Evolutionary conservation across 2,797 vertebrate species (phyloP).

Genomic region (Chaenodraco wilsoni): DNA sequence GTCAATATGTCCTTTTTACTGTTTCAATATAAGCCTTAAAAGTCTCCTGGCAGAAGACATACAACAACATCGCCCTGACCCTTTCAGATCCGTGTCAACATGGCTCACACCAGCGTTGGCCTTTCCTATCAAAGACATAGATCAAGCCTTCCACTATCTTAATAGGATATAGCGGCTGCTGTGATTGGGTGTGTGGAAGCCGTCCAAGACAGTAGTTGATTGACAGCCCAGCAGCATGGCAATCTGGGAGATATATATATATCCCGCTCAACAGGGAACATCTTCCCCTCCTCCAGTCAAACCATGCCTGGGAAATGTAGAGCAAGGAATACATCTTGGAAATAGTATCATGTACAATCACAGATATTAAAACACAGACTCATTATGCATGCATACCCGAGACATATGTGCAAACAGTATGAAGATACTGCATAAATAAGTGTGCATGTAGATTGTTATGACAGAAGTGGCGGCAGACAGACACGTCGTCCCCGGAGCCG

Average conservation of each 20-base stretch:
- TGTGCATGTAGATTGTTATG: background rate
- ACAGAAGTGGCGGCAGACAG: background rate
- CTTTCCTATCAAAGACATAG: constrained; percentile 53
- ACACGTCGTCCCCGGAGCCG: background rate
- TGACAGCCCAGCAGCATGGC: constrained; percentile 58
- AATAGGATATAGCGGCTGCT: constrained; percentile 20
- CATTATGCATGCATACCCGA: background rate
- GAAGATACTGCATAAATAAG: background rate
- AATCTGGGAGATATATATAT: constrained; percentile 51
- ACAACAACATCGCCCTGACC: constrained; percentile 67
- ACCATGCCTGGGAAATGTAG: constrained; percentile 22
- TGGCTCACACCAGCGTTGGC: constrained; percentile 48
- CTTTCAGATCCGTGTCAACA: constrained; percentile 62
- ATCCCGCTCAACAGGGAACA: constrained; percentile 30
- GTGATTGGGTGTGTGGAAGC: constrained; percentile 39
- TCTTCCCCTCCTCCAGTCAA: constrained; percentile 12
- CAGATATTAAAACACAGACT: background rate
- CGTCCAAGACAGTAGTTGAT: constrained; percentile 53
- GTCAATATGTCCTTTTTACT: constrained; percentile 71
- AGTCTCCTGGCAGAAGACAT: constrained; percentile 54
- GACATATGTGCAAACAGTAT: background rate
- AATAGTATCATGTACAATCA: background rate
- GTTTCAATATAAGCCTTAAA: constrained; percentile 63
- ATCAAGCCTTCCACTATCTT: constrained; percentile 49
- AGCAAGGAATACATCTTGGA: constrained; percentile 8